A percentile compares a stretch with the other conserved stretches of the same genome.
Evolutionary conservation across 2,797 vertebrate genomes (phyloP).

Genomic region (Chromis chromis): DNA sequence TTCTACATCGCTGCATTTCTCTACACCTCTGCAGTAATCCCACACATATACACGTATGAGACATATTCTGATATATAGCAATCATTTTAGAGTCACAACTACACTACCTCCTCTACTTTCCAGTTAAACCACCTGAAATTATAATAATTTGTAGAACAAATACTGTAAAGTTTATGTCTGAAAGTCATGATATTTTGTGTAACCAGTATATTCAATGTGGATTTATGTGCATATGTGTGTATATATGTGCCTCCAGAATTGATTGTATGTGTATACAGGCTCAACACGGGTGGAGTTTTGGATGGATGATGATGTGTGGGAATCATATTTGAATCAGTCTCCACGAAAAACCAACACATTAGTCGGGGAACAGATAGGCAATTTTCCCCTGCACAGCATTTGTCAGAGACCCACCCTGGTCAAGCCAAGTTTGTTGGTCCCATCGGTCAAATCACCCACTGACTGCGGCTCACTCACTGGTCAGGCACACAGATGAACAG

Average conservation of each 20-base stretch:
- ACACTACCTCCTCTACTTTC: slow-evolving; percentile 23
- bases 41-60: slow-evolving; percentile 49
- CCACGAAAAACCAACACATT: slow-evolving; percentile 51
- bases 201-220: slow-evolving; percentile 47
- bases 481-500: slow-evolving; percentile 30
- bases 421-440: slow-evolving; percentile 59
- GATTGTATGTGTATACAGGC: slow-evolving; percentile 40
- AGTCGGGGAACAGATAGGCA: slow-evolving; percentile 63
- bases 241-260: slow-evolving; percentile 42
- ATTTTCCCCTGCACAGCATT: slow-evolving; percentile 42
- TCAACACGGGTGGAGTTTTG: slow-evolving; percentile 29
- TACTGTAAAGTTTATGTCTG: slow-evolving; percentile 58
- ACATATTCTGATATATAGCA: slow-evolving; percentile 38
- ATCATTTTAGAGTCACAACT: slow-evolving; percentile 39
- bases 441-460: slow-evolving; percentile 53
- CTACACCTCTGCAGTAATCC: slow-evolving; percentile 59
- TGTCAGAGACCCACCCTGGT: slow-evolving; percentile 59
- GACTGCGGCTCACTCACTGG: slow-evolving; percentile 25
- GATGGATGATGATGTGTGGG: slow-evolving; percentile 53
- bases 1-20: slow-evolving; percentile 58
- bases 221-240: slow-evolving; percentile 60
- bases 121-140: slow-evolving; percentile 39
- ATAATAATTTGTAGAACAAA: slow-evolving; percentile 55
- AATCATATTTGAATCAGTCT: slow-evolving; percentile 56
- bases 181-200: slow-evolving; percentile 50